Evolutionary conservation across 1,140 invertebrate species (phyloP).

Genomic region (Aphelenchoides fujianensis): DNA sequence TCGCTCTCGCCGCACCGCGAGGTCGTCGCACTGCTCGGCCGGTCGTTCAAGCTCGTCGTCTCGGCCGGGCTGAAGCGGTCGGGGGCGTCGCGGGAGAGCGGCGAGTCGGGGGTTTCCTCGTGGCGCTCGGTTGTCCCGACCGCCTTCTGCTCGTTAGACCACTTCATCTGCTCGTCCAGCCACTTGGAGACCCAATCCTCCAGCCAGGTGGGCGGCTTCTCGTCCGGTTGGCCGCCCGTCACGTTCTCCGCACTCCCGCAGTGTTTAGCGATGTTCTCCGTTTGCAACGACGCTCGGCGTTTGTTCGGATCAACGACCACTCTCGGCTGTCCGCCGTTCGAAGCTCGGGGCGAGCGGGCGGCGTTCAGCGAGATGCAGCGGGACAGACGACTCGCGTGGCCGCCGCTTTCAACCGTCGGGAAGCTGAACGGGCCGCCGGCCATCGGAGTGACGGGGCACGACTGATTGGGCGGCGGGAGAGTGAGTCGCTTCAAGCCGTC

Average conservation of each 20-base stretch:
- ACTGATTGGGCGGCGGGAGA: background rate
- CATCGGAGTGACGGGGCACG: background rate
- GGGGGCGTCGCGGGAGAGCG: background rate
- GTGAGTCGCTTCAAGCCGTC: background rate
- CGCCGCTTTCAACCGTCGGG: background rate
- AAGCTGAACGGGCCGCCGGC: background rate
- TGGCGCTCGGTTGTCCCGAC: background rate
- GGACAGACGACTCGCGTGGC: conserved; percentile 2
- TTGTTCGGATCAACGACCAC: background rate
- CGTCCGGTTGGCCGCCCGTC: background rate
- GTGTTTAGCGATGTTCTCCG: background rate
- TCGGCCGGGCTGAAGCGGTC: background rate
- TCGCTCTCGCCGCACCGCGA: conserved; percentile 11
- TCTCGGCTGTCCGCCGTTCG: background rate
- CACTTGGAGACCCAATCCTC: conserved; percentile 24
- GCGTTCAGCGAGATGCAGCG: conserved; percentile 5
- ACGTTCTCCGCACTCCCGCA: background rate
- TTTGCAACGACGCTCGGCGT: background rate
- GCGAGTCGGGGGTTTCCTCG: too few species aligned
- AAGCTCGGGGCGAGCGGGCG: background rate
- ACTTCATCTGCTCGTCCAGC: conserved; percentile 17
- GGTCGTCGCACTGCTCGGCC: background rate
- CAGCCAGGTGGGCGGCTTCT: conserved; percentile 21
- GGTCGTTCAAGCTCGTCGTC: background rate
- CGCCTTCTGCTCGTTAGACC: background rate